Evolutionary conservation across 2,888 invertebrate genomes (phyloP), one percentile per base, ranked within the genome.

Genomic region (Merodon equestris): DNA sequence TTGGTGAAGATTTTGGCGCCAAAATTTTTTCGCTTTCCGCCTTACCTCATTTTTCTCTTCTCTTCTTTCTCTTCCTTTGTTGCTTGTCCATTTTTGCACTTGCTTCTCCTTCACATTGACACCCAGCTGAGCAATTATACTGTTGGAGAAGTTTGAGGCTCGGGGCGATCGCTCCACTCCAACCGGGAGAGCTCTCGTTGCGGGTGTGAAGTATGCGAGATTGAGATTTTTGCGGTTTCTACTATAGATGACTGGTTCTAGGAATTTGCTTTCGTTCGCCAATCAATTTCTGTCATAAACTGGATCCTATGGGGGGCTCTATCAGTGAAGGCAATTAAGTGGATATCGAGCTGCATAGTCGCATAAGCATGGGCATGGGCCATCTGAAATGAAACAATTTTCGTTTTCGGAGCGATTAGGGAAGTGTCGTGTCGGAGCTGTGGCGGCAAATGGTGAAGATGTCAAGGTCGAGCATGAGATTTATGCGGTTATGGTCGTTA

Each of bases 1-100:
- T 74, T 74, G 58, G 74, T 79, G 38, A 1, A 47, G 74, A 60
- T 79, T 79, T 79, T 79, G 79, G 79, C 79, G 79, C 79, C 79
- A 74, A 79, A 79, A 79, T 67, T 45, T 15, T 68, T 75, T 45
- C 17, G 38, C 12, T 14, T 53, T 40, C 27, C 27, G 3, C 19
- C 48, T 63, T 18, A 4, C 17, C 10, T 10, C 15, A n/a, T 68
- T 47, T 64, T 38, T 61, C 48, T 38, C 51, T 53, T 47, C 27
- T n/a, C n/a, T 56, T 36, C 48, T 48, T 53, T 54, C 27, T 10
- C 40, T n/a, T n/a, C 40, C 40, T 40, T 67, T 40, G 40, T 48
- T 75, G 51, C 12, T 68, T 18, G 42, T 50, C 34, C 15, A 2
- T 27, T 27, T 54, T 18, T 17, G 51, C 14, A 40, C 40, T 27